Evolutionary conservation across 1,140 invertebrate genomes (phyloP).

Genomic region (Whitmania pigra): DNA sequence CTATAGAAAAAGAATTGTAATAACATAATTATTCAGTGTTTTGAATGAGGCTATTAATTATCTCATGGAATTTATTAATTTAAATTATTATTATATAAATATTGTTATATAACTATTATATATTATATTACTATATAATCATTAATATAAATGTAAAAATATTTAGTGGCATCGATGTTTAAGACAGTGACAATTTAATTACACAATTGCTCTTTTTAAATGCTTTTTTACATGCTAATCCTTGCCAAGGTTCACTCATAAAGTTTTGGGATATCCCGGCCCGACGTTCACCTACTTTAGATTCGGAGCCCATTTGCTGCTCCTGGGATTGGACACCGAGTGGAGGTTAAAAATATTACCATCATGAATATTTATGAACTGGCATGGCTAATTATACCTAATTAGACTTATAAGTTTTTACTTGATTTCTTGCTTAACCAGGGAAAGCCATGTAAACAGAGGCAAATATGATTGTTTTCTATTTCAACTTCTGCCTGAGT

Average conservation of each 20-base stretch:
- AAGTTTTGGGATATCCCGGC: conserved; percentile 5
- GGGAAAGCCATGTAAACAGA: conserved; percentile 3
- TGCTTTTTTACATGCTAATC: neutral
- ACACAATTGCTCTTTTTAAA: too few relatives aligned
- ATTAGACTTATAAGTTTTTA: neutral
- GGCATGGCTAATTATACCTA: neutral
- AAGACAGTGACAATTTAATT: too few relatives aligned
- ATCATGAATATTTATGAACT: neutral
- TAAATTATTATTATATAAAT: too few relatives aligned
- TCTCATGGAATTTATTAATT: too few relatives aligned
- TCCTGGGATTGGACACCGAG: neutral
- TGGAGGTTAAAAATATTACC: neutral
- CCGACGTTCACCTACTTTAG: neutral
- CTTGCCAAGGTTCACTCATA: neutral
- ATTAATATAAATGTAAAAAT: too few relatives aligned
- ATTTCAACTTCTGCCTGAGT: neutral
- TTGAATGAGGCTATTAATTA: too few relatives aligned
- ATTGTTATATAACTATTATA: too few relatives aligned
- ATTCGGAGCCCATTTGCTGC: neutral
- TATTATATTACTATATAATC: too few relatives aligned
- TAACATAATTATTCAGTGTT: too few relatives aligned
- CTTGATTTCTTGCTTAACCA: neutral
- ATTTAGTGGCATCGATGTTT: too few relatives aligned
- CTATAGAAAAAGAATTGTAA: neutral
- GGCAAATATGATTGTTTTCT: conserved; percentile 5